Evolutionary conservation across 1,140 invertebrate species (phyloP).

Genomic region (Pomacea maculata): DNA sequence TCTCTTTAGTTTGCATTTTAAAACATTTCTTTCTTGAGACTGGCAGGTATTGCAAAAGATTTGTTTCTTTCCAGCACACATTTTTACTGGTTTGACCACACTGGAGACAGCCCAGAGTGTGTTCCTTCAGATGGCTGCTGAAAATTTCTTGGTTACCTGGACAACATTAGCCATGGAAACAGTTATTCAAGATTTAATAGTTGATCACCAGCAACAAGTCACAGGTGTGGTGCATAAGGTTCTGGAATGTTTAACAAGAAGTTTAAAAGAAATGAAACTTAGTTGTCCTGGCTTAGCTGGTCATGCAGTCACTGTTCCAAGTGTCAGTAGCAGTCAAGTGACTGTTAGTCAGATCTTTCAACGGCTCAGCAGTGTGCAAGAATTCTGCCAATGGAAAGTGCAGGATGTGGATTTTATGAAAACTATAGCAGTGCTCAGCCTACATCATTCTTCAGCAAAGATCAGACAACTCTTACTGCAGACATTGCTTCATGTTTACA

Average conservation of each 20-base stretch:
- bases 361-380: not conserved
- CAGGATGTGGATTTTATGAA: constrained; percentile 1
- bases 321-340: not conserved
- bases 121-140: constrained; percentile 10
- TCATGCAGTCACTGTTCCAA: not conserved
- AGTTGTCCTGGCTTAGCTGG: not conserved
- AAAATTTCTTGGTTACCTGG: constrained; percentile 6
- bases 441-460: constrained; percentile 11
- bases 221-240: not conserved
- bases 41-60: no score
- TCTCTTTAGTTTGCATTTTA: no score
- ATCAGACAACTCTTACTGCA: not conserved
- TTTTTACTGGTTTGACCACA: constrained; percentile 9
- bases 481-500: not conserved
- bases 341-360: not conserved
- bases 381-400: constrained; percentile 11
- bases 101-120: constrained; percentile 13
- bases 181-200: not conserved
- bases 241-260: not conserved
- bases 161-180: not conserved
- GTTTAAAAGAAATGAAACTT: not conserved
- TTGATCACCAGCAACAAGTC: not conserved
- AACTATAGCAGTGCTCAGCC: not conserved
- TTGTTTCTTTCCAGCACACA: constrained; percentile 5
- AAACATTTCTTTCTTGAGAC: no score